Conservation (phyloP, 2,797 vertebrate species). For the Sebastes baramenuke region DNA sequence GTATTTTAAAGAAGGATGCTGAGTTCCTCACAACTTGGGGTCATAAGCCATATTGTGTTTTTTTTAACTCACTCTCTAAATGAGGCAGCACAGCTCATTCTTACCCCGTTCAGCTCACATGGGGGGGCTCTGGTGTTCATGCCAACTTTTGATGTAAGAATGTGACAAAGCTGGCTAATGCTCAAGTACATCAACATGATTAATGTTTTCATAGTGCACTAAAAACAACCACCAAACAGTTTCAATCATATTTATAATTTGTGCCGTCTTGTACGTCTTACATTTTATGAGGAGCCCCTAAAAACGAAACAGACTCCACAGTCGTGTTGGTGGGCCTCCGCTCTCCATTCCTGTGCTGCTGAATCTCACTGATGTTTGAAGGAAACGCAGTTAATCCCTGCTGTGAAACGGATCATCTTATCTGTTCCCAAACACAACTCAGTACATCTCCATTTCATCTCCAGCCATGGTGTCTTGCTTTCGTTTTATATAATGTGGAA, state of each 20-base stretch:
- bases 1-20: constrained; percentile 27
- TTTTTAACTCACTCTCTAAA: constrained; percentile 19
- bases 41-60: constrained; percentile 3
- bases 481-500: neutral
- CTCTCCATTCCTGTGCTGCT: neutral
- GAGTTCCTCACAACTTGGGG: constrained; percentile 23
- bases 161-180: constrained; percentile 41
- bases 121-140: constrained; percentile 14
- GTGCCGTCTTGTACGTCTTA: constrained; percentile 1
- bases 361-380: neutral
- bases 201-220: constrained; percentile 6
- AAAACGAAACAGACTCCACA: constrained; percentile 6
- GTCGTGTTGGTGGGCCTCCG: neutral
- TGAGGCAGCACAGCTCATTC: constrained; percentile 30
- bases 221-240: neutral
- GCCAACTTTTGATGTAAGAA: constrained; percentile 37
- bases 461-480: neutral
- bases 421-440: constrained; percentile 30
- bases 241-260: constrained; percentile 24
- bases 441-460: constrained; percentile 3
- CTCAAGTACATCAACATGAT: neutral
- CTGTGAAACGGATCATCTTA: neutral
- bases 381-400: neutral
- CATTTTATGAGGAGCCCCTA: constrained; percentile 15
- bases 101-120: constrained; percentile 14